phyloP scores from a whole-genome alignment of 2,113 vertebrate genomes.

The Nycticebus coucang region DNA sequence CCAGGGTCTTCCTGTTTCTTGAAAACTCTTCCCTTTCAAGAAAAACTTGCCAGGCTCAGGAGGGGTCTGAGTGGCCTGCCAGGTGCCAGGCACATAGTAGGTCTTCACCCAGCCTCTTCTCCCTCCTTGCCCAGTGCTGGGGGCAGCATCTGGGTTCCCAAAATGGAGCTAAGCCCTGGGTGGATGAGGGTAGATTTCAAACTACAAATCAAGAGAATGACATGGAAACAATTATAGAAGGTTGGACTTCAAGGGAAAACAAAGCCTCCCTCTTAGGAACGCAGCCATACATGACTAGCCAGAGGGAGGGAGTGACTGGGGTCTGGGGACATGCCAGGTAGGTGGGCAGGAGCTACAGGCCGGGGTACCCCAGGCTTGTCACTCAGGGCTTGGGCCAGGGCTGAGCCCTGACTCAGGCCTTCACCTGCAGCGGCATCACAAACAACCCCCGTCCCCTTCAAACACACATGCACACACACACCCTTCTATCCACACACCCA shows the following conservation, averaged over 20 bases:
- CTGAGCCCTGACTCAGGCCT: not conserved
- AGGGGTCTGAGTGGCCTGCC: fast-evolving
- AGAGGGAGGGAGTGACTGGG: not conserved
- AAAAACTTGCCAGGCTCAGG: not conserved
- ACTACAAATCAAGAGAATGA: not conserved
- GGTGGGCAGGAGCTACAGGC: not conserved
- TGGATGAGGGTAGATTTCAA: not conserved
- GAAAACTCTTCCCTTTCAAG: not conserved
- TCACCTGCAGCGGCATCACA: not conserved
- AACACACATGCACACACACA: fast-evolving
- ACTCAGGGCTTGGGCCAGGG: not conserved
- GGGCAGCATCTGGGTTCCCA: not conserved
- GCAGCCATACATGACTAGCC: not conserved
- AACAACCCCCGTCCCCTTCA: not conserved
- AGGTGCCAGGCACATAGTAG: fast-evolving
- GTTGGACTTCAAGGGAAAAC: not conserved
- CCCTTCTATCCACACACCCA: not conserved
- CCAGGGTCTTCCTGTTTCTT: not conserved
- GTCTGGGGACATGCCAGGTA: not conserved
- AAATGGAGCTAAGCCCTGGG: fast-evolving
- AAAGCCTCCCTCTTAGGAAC: not conserved
- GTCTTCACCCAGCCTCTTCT: not conserved
- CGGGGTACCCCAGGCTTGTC: not conserved
- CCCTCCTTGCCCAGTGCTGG: fast-evolving
- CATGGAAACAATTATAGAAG: not conserved